Evolutionary conservation across 2,113 vertebrate species (phyloP).

Genomic region (Brachyhypopomus occidentalis): DNA sequence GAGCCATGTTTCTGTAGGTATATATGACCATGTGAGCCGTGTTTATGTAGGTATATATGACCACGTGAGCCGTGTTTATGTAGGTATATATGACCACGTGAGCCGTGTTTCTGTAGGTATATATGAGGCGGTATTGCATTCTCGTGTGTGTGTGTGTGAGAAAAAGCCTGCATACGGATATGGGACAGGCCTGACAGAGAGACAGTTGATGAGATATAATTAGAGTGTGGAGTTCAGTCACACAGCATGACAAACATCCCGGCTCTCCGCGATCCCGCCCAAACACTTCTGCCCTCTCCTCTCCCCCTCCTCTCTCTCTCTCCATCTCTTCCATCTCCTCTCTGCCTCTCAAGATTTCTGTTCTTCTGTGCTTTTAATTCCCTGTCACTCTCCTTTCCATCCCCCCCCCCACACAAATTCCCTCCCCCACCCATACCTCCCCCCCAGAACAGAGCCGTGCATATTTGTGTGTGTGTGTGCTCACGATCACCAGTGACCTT

Average conservation of each 20-base stretch:
- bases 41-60: no score
- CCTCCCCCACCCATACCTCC: slow-evolving; percentile 47
- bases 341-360: neutral
- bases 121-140: neutral
- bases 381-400: neutral
- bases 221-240: slow-evolving; percentile 63
- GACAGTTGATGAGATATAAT: slow-evolving; percentile 75
- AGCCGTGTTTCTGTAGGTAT: neutral
- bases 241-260: slow-evolving; percentile 61
- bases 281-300: slow-evolving; percentile 27
- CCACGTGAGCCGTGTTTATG: no score
- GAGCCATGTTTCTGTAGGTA: no score
- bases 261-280: slow-evolving; percentile 45
- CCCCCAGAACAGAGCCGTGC: slow-evolving; percentile 41
- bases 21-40: no score
- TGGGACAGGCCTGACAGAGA: slow-evolving; percentile 62
- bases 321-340: neutral
- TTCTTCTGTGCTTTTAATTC: slow-evolving; percentile 21
- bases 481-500: slow-evolving; percentile 57
- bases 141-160: neutral
- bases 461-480: slow-evolving; percentile 9
- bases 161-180: slow-evolving; percentile 49
- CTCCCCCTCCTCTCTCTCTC: neutral
- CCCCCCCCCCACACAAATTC: slow-evolving; percentile 17
- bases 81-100: no score